Evolutionary conservation across 2,113 vertebrate species (phyloP), one percentile per base, ranked within the genome.

Genomic region (Phrynosoma blainvillii): DNA sequence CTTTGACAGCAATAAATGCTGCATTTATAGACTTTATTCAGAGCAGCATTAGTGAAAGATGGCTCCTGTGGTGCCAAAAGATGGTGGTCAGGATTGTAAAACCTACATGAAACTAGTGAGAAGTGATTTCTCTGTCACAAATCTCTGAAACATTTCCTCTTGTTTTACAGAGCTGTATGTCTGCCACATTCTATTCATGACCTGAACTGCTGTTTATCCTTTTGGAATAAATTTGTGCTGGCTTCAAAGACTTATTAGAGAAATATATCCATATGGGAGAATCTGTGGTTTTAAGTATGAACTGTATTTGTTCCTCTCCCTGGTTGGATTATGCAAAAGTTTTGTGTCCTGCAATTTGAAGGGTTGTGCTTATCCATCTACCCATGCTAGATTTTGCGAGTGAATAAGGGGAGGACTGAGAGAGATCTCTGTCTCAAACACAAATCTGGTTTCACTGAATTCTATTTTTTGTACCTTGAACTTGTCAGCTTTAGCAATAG

Each of bases 21-120:
- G 0, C 77, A 7, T 14, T 56, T 0, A 47, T 85, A 77, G 62
- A 1, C 36, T n/a, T 62, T 62, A 42, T 7, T 18, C 0, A 0
- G 56, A 59, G 59, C 0, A n/a, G 25, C 78, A 66, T 75, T 71
- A 68, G 56, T 0, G 2, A 52, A 32, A 82, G 23, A 0, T 0
- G 81, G 89, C 79, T 74, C 40, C 54, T 83, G 86, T 71, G 79
- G 56, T 81, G 52, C 23, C n/a, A 13, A 73, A 81, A 32, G 36
- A 74, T 27, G 32, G 36, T 90, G 18, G 59, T 18, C 59, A 62
- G 1, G 59, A 16, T 62, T 16, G 16, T 18, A 75, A 11, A 62
- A 32, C 16, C 0, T 1, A 11, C n/a, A 36, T 20, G 62, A 81
- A 66, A 20, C 54, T 66, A 52, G 30, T 89, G 6, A 18, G 1